A percentile compares a stretch with the other conserved stretches of the same genome.
These are phyloP conservation scores for Apis cerana DNA, from an alignment of 1,140 invertebrate genomes.

Conservation along the genomic window DNA sequence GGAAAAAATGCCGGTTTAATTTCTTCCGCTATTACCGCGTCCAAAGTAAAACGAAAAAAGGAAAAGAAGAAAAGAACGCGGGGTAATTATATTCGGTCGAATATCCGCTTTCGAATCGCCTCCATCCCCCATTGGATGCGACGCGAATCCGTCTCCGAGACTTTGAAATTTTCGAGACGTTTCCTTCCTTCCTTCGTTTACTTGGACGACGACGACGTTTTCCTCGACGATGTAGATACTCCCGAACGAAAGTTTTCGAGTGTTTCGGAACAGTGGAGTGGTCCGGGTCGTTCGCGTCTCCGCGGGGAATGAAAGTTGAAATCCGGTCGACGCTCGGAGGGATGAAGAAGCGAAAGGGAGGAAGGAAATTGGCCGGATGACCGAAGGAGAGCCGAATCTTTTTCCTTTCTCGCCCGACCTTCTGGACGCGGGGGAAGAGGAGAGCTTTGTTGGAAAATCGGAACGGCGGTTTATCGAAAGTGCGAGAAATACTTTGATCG, in stretches of 20 bases:
- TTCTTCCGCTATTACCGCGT: background rate
- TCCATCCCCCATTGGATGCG: background rate
- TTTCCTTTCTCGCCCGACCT: background rate
- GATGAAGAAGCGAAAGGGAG: background rate
- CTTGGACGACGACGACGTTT: background rate
- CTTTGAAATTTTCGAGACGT: conserved; percentile 39
- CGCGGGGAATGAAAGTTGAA: conserved; percentile 56
- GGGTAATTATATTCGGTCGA: conserved; percentile 36
- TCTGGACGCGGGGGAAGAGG: background rate
- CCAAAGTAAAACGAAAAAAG: no score
- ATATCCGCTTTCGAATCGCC: conserved; percentile 6
- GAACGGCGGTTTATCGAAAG: no score
- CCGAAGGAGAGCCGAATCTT: background rate
- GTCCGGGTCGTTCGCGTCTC: conserved; percentile 44
- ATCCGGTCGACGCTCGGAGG: conserved; percentile 32
- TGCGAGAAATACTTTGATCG: no score
- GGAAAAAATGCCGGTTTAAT: conserved; percentile 27
- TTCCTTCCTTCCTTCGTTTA: background rate
- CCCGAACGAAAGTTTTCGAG: conserved; percentile 58
- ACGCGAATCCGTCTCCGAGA: background rate
- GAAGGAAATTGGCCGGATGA: conserved; percentile 54
- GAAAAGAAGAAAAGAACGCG: no score
- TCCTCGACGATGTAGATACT: conserved; percentile 19
- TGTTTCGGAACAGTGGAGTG: conserved; percentile 56
- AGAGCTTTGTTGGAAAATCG: background rate